These are phyloP conservation scores for Diabrotica balteata DNA, from an alignment of 2,888 invertebrate species.

Conservation along the genomic window DNA sequence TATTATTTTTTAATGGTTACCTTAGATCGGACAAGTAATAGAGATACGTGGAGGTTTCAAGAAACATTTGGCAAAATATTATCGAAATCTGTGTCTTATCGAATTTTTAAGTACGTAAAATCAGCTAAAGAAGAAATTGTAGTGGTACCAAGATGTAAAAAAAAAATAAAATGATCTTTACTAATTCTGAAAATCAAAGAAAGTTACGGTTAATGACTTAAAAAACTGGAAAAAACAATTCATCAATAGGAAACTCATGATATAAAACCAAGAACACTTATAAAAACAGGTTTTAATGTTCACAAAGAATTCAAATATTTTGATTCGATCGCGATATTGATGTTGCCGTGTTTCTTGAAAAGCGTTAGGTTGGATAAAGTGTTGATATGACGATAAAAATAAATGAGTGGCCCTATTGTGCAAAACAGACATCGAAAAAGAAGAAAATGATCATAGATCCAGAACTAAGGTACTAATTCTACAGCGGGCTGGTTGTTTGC, in stretches of 20 bases:
- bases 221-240: no score
- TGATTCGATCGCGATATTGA: background rate
- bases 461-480: slow-evolving; percentile 60
- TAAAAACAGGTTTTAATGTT: no score
- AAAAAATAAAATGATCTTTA: no score
- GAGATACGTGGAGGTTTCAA: slow-evolving; percentile 32
- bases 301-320: no score
- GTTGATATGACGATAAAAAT: slow-evolving; percentile 27
- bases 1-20: slow-evolving; percentile 32
- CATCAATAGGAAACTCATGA: no score
- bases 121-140: no score
- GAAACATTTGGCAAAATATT: slow-evolving; percentile 14
- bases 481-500: slow-evolving; percentile 60
- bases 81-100: slow-evolving; percentile 25
- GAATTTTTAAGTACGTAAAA: no score
- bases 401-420: slow-evolving; percentile 28
- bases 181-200: no score
- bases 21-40: slow-evolving; percentile 59
- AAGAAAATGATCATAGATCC: slow-evolving; percentile 50
- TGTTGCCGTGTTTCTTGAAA: slow-evolving; percentile 8
- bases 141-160: no score
- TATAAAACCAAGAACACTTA: no score
- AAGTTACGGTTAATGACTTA: no score
- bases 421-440: slow-evolving; percentile 23
- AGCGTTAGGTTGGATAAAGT: background rate